phyloP scores from a whole-genome alignment of 2,888 invertebrate species.

The Sarcophaga variegata region DNA sequence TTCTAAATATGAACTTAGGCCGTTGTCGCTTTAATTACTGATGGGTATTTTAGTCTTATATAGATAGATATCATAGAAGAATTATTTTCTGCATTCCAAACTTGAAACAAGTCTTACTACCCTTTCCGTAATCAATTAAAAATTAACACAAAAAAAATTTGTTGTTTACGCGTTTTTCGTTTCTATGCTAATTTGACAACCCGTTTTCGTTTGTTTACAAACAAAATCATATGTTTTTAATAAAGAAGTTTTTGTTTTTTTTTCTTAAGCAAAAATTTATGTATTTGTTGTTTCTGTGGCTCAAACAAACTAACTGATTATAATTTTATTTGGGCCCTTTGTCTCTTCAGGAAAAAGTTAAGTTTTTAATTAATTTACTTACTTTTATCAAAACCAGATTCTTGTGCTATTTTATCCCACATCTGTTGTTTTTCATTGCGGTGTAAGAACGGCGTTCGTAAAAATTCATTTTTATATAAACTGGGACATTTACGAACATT shows the following conservation, averaged over 20 bases:
- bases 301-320: too few species aligned
- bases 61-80: too few species aligned
- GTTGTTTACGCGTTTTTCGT: not conserved
- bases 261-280: not conserved
- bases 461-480: conserved; percentile 56
- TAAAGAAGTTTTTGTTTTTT: not conserved
- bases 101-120: too few species aligned
- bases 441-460: conserved; percentile 51
- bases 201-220: not conserved
- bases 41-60: too few species aligned
- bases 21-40: too few species aligned
- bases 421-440: conserved; percentile 59
- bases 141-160: not conserved
- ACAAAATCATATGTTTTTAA: conserved; percentile 6
- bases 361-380: conserved; percentile 34
- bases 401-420: conserved; percentile 66
- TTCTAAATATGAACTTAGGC: too few species aligned
- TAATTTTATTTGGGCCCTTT: not conserved
- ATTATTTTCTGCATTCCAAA: too few species aligned
- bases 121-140: not conserved
- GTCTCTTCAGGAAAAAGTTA: not conserved
- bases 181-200: not conserved
- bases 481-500: conserved; percentile 42
- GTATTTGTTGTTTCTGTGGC: not conserved
- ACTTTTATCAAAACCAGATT: conserved; percentile 63